phyloP scores from a whole-genome alignment of 2,113 vertebrate genomes.

The Herpetotheres cachinnans region DNA sequence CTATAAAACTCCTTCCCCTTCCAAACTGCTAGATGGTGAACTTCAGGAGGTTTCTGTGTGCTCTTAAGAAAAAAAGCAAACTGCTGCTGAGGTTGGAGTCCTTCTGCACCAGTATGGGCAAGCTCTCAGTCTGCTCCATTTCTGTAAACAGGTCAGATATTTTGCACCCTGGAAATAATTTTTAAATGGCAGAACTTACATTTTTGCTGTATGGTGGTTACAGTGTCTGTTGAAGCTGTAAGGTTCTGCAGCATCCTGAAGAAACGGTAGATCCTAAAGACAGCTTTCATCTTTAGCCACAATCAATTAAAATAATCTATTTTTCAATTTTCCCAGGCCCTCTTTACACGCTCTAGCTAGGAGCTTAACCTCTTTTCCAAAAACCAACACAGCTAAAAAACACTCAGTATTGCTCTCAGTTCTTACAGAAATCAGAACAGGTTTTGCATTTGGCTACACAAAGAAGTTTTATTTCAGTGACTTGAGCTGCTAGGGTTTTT shows the following conservation, averaged over 20 bases:
- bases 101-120: not conserved
- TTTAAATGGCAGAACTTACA: not conserved
- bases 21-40: not conserved
- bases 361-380: not conserved
- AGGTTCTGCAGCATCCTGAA: not conserved
- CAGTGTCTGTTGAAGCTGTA: not conserved
- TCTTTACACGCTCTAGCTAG: not conserved
- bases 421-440: not conserved
- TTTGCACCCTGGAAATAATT: not conserved
- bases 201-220: not conserved
- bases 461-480: conserved; percentile 29
- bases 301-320: conserved; percentile 1
- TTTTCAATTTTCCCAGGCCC: conserved; percentile 3
- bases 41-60: not conserved
- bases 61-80: not conserved
- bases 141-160: not conserved
- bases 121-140: not conserved
- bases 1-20: not conserved
- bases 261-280: not conserved
- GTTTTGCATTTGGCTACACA: conserved; percentile 7
- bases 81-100: not conserved
- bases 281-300: not conserved
- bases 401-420: not conserved
- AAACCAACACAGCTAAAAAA: not conserved
- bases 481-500: not conserved